Base-by-base conservation (phyloP, 1,140 invertebrate species). In the Gonatopus flavifemur region DNA sequence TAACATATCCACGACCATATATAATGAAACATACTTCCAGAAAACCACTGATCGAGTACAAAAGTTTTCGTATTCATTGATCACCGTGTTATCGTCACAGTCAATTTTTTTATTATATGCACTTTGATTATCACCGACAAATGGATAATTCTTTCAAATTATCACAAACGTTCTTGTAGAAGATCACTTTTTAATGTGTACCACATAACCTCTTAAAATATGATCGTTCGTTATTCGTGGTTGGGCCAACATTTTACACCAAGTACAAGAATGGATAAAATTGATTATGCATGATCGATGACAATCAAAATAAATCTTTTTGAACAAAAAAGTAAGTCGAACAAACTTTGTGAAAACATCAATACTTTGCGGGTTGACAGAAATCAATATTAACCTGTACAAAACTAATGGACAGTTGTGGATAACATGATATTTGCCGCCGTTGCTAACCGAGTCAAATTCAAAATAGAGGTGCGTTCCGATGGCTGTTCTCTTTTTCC, bases 1-100 rank as follows among this genome's bases (percentile, higher is more conserved):
- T 81, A 84, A 58, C 82, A 85, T 25, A 88, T 61, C 43, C 82
- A 57, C 15, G 79, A 79, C 80, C 80, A 83, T 40, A 85, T 48
- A 55, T 82, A 79, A 37, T 66, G 70, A 62, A 84, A 70, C 70
- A 84, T 79, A 67, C 24, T 68, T 59, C 32, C 16, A 41, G 12
- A 21, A 16, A 9, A 15, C 3, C 16, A 12, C 16, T 13, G n/a
- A 13, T 32, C 16, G 16, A 12, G n/a, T 13, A 13, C 12, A 12
- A 32, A 13, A 13, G 7, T 32, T 32, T 32, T 32, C 5, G 3
- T 7, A 32, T 4, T 22, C 13, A 8, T 36, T 8, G 42, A 32
- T 28, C 16, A n/a, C 9, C 24, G 13, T 30, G 13, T 31, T 12
- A 22, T n/a, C 25, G 5, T 42, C 12, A 1, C 10, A 28, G n/a